These are phyloP conservation scores for Phortica variegata DNA, from an alignment of 1,140 invertebrate species.

Conservation along the genomic window DNA sequence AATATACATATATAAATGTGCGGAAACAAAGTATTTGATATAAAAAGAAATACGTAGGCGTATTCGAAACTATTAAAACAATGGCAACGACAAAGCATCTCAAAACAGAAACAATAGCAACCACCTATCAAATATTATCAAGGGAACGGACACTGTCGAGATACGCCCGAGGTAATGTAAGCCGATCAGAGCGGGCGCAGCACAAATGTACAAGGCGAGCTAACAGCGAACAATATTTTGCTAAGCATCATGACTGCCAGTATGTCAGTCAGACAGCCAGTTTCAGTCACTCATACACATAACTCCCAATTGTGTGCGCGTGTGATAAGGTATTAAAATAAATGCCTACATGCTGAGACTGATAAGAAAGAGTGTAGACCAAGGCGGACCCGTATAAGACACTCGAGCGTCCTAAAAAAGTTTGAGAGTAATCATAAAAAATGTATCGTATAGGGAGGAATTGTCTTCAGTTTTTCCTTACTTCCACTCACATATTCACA, in stretches of 20 bases:
- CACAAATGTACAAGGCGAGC: neutral
- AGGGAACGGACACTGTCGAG: too few relatives aligned
- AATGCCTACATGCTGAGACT: constrained; percentile 36
- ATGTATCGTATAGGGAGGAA: too few relatives aligned
- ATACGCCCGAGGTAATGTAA: too few relatives aligned
- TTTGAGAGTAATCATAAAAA: too few relatives aligned
- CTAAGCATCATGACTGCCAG: constrained; percentile 2
- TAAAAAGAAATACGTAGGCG: constrained; percentile 48
- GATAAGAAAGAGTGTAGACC: too few relatives aligned
- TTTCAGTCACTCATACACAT: constrained; percentile 37
- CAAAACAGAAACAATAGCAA: constrained; percentile 11
- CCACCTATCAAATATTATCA: constrained; percentile 28
- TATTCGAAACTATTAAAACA: constrained; percentile 29
- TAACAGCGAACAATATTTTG: too few relatives aligned
- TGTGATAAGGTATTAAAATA: constrained; percentile 51
- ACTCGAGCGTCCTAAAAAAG: too few relatives aligned
- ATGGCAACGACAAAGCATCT: neutral
- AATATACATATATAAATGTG: constrained; percentile 5
- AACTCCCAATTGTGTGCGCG: constrained; percentile 48
- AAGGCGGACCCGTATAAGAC: too few relatives aligned
- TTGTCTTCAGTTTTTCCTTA: too few relatives aligned
- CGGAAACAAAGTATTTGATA: neutral
- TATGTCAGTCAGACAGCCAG: constrained; percentile 8
- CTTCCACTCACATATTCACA: too few relatives aligned
- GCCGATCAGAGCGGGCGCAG: constrained; percentile 3